Evolutionary conservation across 2,113 vertebrate species (phyloP), one percentile per base, ranked within the genome.

Genomic region (Hyla sarda): DNA sequence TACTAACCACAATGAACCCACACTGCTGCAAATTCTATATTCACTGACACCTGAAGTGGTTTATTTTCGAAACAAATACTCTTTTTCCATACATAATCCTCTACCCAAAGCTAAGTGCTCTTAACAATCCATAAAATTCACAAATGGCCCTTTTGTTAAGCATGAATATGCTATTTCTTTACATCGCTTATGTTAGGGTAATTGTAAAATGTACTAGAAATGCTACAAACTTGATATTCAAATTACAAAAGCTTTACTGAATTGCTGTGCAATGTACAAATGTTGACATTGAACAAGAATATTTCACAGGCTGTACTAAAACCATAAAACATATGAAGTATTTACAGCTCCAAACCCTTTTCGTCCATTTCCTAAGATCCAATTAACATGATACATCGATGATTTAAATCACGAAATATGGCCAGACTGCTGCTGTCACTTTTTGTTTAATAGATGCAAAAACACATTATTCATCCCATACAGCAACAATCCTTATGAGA

Each of bases 341-440:
- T 80, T 28, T 62, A 80, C 56, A 80, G 37, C 47, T 10, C 21
- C 25, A n/a, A 3, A 45, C 28, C 21, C 3, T 28, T 69, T 82
- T 71, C 19, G 48, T 69, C 5, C 8, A 32, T 48, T 28, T 82
- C 34, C 47, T 69, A 28, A 67, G 16, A 69, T 65, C 16, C 45
- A 82, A 82, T 82, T 82, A 71, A 50, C 17, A 65, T 69, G 60
- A 82, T 23, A 56, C 28, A 78, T 37, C 32, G 34, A 50, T 34
- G 17, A 34, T 56, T 60, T 79, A 79, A 60, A 54, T 58, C 30
- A 60, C 23, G 14, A 19, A 41, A 79, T 79, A 56, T 58, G 32
- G 76, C 30, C 10, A 17, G 6, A 50, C n/a, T 28, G 45, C n/a
- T 75, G 5, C 2, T 75, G 30, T 41, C n/a, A 32, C 34, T 34